phyloP scores from a whole-genome alignment of 2,113 vertebrate species.

The Maccullochella peelii region DNA sequence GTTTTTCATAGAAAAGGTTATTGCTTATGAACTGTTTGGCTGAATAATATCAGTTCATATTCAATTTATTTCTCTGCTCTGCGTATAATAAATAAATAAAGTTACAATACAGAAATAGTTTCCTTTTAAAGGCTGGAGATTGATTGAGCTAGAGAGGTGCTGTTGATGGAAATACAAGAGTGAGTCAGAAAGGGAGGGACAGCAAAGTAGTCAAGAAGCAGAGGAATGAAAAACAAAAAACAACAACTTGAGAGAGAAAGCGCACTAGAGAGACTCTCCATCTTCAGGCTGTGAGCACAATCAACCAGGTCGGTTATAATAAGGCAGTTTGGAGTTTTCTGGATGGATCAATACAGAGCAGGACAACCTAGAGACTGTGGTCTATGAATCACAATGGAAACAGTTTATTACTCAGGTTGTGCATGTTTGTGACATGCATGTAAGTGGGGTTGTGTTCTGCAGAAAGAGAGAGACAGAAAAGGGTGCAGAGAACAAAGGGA shows the following conservation, averaged over 20 bases:
- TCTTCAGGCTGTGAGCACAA: conserved; percentile 57
- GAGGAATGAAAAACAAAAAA: conserved; percentile 4
- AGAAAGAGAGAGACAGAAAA: conserved; percentile 8
- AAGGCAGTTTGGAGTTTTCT: conserved; percentile 64
- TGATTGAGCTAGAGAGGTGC: conserved; percentile 43
- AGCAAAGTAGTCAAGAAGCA: conserved; percentile 8
- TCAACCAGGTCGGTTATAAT: conserved; percentile 69
- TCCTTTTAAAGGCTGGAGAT: conserved; percentile 33
- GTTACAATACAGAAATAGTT: not conserved
- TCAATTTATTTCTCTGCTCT: not conserved
- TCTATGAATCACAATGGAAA: conserved; percentile 58
- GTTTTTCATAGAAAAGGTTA: not conserved
- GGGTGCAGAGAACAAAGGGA: conserved; percentile 37
- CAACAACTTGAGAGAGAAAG: conserved; percentile 31
- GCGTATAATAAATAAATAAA: conserved; percentile 12
- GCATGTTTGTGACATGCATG: conserved; percentile 34
- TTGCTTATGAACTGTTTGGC: not conserved
- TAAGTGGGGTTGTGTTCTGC: conserved; percentile 5
- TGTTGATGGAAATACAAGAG: conserved; percentile 31
- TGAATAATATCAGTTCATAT: not conserved
- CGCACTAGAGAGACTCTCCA: conserved; percentile 48
- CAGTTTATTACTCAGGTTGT: conserved; percentile 54
- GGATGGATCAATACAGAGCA: conserved; percentile 69
- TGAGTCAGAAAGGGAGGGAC: conserved; percentile 47
- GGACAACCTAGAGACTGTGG: conserved; percentile 38